Evolutionary conservation across 1,140 invertebrate genomes (phyloP), one percentile per base, ranked within the genome.

Genomic region (Augochlora pura): DNA sequence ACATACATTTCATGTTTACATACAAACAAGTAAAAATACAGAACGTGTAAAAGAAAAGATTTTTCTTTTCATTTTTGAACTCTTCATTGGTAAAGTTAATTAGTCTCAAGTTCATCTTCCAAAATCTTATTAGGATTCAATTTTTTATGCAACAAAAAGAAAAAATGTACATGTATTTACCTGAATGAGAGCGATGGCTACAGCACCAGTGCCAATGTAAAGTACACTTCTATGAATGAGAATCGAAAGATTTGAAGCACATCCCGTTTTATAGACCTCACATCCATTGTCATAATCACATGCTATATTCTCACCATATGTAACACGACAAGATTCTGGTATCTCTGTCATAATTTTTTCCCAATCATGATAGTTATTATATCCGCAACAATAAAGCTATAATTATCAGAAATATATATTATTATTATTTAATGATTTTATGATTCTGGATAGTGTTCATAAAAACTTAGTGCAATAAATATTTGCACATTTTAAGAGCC

Each of bases 101-200:
- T 52, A 52, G 18, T 21, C 6, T 52, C 18, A 3, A 52, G 21
- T n/a, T 57, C 52, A 59, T 27, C 12, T 6, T 46, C 8, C 14
- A 14, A 27, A 77, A 57, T 27, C 16, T n/a, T 14, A 65, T 2
- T 46, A 46, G 23, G 10, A 52, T 46, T 1, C 2, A n/a, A 21
- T 52, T 6, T 18, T 18, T 18, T 52, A 18, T 52, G 0, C 18
- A 52, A 6, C 6, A 52, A 52, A 52, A 21, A 14, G 18, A 18
- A 52, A 52, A 52, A 52, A 52, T 21, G 0, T 52, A 14, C 18
- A 52, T 52, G 21, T 52, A 52, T 52, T 52, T n/a, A 96, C 96
- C 94, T 96, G 96, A 87, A 97, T 95, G 87, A 97, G 95, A 52
- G 96, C 96, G 81, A 98, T 96, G 18, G 96, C 96, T 81, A 97